These are phyloP conservation scores for Tubiluchus corallicola DNA, from an alignment of 2,888 invertebrate genomes.

Conservation along the genomic window DNA sequence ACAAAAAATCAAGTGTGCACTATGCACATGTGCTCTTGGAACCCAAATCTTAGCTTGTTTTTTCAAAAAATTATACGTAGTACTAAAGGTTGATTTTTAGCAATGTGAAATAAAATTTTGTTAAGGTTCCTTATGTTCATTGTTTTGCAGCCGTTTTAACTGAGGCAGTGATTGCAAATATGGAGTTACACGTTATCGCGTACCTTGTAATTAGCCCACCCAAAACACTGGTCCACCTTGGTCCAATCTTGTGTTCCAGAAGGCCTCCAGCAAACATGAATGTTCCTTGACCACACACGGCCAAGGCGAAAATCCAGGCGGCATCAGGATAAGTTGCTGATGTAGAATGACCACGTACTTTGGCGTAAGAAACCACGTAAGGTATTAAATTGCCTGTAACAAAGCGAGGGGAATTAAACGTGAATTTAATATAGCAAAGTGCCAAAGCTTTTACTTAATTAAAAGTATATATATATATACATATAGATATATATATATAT, in stretches of 20 bases:
- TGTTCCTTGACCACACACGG: constrained; percentile 21
- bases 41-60: too few species aligned
- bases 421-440: too few species aligned
- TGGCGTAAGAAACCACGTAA: constrained; percentile 18
- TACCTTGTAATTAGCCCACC: constrained; percentile 23
- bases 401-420: too few species aligned
- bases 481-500: too few species aligned
- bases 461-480: too few species aligned
- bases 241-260: constrained; percentile 20
- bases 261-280: constrained; percentile 24
- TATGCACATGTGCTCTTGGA: too few species aligned
- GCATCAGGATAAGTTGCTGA: constrained; percentile 16
- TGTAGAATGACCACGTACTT: constrained; percentile 11
- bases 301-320: constrained; percentile 21
- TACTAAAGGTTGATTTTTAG: too few species aligned
- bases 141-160: background rate
- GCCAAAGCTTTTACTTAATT: too few species aligned
- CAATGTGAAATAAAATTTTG: too few species aligned
- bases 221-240: constrained; percentile 18
- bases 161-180: background rate
- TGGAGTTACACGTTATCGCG: background rate
- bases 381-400: constrained; percentile 17
- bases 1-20: too few species aligned
- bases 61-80: too few species aligned
- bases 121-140: too few species aligned